Conservation (phyloP, 2,113 vertebrate species). For the Podocnemis expansa region DNA sequence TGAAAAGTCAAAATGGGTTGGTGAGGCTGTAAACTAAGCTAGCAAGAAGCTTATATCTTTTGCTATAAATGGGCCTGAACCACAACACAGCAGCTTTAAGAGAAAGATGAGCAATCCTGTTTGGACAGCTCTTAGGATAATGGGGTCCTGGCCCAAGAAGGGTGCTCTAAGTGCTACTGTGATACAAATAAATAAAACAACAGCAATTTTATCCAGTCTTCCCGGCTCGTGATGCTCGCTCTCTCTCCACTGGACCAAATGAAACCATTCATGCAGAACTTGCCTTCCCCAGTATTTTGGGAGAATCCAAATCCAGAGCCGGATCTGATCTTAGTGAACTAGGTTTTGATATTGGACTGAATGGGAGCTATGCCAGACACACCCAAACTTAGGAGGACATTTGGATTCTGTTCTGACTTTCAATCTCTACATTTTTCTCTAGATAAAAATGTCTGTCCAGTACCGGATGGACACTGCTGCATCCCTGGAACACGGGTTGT, state of each 20-base stretch:
- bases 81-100: background rate
- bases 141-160: background rate
- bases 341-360: background rate
- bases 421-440: background rate
- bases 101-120: background rate
- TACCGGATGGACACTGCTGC: background rate
- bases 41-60: background rate
- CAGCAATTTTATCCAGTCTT: background rate
- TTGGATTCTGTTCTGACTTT: background rate
- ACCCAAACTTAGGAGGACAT: background rate
- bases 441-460: background rate
- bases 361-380: background rate
- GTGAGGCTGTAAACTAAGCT: background rate
- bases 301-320: background rate
- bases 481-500: background rate
- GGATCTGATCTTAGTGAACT: background rate
- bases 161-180: background rate
- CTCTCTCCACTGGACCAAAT: background rate
- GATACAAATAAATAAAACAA: accelerated
- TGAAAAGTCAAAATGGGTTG: background rate
- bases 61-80: background rate
- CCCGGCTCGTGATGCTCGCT: background rate
- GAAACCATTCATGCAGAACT: background rate
- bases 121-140: background rate
- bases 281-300: background rate